A percentile compares a stretch with the other conserved stretches of the same genome.
Conservation (phyloP, 2,888 invertebrate species). For the Therioaphis trifolii region DNA sequence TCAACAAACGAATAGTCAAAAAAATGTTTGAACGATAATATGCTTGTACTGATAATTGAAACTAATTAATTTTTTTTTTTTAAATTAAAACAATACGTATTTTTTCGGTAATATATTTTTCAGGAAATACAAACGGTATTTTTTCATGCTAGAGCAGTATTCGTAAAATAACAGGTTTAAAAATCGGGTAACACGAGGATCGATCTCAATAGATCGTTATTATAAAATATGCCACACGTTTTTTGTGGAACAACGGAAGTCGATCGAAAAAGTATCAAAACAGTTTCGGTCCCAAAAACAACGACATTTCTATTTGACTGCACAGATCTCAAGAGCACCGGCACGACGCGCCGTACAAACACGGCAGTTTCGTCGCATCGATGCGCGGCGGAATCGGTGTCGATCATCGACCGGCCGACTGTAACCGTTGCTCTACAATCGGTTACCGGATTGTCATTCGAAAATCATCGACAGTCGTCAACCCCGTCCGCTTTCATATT, state of each 20-base stretch:
- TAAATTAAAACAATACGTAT: background rate
- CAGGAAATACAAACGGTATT: background rate
- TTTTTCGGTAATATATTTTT: background rate
- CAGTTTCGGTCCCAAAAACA: constrained; percentile 18
- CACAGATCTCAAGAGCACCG: constrained; percentile 13
- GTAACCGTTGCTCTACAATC: constrained; percentile 60
- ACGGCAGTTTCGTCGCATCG: background rate
- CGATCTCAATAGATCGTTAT: background rate
- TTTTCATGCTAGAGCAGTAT: background rate
- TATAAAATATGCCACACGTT: background rate
- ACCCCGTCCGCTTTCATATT: constrained; percentile 56
- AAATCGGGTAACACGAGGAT: background rate
- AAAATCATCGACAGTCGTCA: constrained; percentile 29
- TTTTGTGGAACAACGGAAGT: constrained; percentile 16
- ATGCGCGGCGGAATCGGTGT: constrained; percentile 40
- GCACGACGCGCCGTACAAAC: background rate
- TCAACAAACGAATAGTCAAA: too few species aligned
- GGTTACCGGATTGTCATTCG: constrained; percentile 44
- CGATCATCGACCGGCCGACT: constrained; percentile 46
- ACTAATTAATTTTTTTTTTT: too few species aligned
- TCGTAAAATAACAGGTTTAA: background rate
- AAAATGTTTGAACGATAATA: too few species aligned
- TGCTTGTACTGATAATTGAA: too few species aligned
- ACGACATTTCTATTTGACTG: background rate
- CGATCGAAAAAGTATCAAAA: constrained; percentile 17